Percentiles rank a stretch among this genome's conserved stretches.
Conservation (phyloP, 2,113 vertebrate species). For the Upupa epops region DNA sequence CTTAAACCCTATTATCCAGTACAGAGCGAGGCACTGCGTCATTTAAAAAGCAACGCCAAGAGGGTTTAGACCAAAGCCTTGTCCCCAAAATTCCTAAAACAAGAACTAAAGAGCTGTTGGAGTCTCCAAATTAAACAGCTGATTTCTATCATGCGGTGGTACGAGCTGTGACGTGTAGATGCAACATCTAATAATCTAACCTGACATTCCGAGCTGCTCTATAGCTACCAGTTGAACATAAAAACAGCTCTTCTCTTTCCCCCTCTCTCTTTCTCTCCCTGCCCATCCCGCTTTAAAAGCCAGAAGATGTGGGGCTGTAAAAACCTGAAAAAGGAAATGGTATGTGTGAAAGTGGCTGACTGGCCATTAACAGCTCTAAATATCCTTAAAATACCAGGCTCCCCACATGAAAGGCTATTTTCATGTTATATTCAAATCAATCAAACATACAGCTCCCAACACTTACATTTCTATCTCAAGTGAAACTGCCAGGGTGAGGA, state of each 20-base stretch:
- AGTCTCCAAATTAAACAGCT: background rate
- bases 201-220: background rate
- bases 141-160: background rate
- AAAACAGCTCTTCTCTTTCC: constrained; percentile 17
- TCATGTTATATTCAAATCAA: constrained; percentile 36
- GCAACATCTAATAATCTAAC: background rate
- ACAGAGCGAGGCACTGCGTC: background rate
- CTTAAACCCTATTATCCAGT: background rate
- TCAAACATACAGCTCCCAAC: background rate
- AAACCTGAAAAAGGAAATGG: constrained; percentile 68
- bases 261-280: background rate
- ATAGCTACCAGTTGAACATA: background rate
- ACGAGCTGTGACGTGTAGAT: background rate
- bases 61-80: background rate
- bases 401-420: constrained; percentile 53
- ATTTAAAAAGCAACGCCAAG: background rate
- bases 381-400: constrained; percentile 49
- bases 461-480: background rate
- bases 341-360: constrained; percentile 57
- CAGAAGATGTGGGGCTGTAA: constrained; percentile 56
- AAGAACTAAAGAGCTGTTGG: background rate
- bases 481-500: background rate
- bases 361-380: constrained; percentile 56
- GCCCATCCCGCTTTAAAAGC: constrained; percentile 49
- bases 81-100: background rate